phyloP scores from a whole-genome alignment of 2,797 vertebrate genomes.

The Scolopax rusticola region DNA sequence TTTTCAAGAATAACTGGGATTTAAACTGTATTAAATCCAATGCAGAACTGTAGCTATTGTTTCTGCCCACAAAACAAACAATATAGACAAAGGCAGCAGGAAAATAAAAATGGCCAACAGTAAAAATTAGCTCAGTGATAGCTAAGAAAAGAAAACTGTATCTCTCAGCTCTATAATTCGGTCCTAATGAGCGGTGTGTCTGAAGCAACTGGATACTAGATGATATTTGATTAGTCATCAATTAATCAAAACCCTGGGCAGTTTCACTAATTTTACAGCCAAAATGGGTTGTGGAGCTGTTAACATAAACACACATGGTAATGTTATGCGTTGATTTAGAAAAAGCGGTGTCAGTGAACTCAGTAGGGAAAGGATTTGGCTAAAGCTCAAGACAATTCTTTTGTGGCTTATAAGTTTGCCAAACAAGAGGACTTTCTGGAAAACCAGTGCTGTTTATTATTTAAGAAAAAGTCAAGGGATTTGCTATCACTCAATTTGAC shows the following conservation, averaged over 20 bases:
- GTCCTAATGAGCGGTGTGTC: background rate
- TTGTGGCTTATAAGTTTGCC: background rate
- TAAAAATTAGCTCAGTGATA: background rate
- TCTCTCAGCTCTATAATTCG: background rate
- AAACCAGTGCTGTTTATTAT: background rate
- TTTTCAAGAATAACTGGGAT: background rate
- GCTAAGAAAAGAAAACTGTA: background rate
- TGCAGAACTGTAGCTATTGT: background rate
- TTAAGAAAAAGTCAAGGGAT: background rate
- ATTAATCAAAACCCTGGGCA: background rate
- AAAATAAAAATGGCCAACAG: background rate
- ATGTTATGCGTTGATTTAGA: background rate
- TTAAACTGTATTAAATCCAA: background rate
- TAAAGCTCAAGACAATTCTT: background rate
- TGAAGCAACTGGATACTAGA: conserved; percentile 6
- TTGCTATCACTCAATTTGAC: background rate
- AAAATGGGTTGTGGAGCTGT: background rate
- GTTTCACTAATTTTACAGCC: conserved; percentile 2
- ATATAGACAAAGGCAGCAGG: background rate
- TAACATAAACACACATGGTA: background rate
- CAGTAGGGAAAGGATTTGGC: background rate
- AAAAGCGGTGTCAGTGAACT: background rate
- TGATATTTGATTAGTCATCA: conserved; percentile 1
- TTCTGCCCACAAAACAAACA: background rate
- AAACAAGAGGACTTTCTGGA: background rate